A percentile compares a stretch with the other conserved stretches of the same genome.
phyloP scores from a whole-genome alignment of 2,113 vertebrate genomes.

The Hyla sarda region DNA sequence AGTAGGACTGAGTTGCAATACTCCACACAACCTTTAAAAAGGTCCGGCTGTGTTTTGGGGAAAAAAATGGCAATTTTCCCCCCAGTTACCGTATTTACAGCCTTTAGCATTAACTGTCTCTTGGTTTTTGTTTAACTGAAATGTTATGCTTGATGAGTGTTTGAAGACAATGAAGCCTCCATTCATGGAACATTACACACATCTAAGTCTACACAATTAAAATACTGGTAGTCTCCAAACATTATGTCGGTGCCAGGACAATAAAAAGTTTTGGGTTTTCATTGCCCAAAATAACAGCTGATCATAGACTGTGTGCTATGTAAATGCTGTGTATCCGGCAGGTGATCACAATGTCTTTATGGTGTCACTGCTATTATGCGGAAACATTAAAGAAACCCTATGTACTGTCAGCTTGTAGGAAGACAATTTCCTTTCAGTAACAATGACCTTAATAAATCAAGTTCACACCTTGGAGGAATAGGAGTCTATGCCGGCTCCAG shows the following conservation, averaged over 20 bases:
- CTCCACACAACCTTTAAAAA: too few relatives aligned
- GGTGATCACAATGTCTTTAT: neutral
- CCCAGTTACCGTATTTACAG: too few relatives aligned
- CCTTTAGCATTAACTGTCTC: too few relatives aligned
- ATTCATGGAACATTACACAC: neutral
- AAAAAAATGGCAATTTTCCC: too few relatives aligned
- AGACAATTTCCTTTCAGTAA: neutral
- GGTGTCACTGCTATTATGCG: neutral
- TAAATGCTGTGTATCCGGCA: neutral
- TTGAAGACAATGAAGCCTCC: too few relatives aligned
- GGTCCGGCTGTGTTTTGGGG: too few relatives aligned
- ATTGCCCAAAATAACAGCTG: neutral
- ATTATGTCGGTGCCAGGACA: neutral
- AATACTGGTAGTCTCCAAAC: neutral
- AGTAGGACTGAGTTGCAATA: too few relatives aligned
- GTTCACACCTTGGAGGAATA: slow-evolving; percentile 11
- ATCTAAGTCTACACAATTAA: neutral
- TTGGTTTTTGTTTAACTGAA: too few relatives aligned
- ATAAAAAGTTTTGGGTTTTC: neutral
- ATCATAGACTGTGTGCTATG: neutral
- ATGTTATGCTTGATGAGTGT: too few relatives aligned
- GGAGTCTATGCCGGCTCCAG: neutral
- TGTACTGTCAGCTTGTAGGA: neutral
- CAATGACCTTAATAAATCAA: neutral
- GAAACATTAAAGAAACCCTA: neutral